These are phyloP conservation scores for Melipona beecheii DNA, from an alignment of 2,888 invertebrate genomes.

Conservation along the genomic window DNA sequence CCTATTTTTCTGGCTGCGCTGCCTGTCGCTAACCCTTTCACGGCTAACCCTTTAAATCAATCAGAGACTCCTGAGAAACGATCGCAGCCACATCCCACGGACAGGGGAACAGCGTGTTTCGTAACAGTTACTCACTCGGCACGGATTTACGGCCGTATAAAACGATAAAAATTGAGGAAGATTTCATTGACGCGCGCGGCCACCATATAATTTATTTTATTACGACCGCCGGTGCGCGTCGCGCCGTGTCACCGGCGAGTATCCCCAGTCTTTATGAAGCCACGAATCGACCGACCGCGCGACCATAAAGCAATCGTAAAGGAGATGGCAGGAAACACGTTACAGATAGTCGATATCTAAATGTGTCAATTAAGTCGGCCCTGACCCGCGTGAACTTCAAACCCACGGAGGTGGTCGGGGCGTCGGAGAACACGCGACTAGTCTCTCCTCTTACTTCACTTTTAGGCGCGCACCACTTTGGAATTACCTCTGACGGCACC, in stretches of 20 bases:
- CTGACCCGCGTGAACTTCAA: slow-evolving; percentile 64
- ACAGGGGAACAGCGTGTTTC: slow-evolving; percentile 43
- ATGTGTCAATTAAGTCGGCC: slow-evolving; percentile 67
- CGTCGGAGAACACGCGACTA: background rate
- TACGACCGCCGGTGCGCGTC: slow-evolving; percentile 30
- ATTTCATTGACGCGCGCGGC: slow-evolving; percentile 60
- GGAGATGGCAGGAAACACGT: slow-evolving; percentile 25
- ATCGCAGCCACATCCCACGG: slow-evolving; percentile 50
- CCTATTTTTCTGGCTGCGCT: slow-evolving; percentile 39
- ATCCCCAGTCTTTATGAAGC: slow-evolving; percentile 14
- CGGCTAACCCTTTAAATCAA: slow-evolving; percentile 70
- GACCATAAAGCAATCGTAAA: background rate
- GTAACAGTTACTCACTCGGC: slow-evolving; percentile 54
- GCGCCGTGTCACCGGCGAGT: background rate
- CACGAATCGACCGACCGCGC: background rate
- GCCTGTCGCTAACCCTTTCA: slow-evolving; percentile 55
- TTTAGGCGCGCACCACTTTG: background rate
- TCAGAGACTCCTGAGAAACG: slow-evolving; percentile 72
- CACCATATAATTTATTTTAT: slow-evolving; percentile 58
- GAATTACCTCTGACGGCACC: background rate
- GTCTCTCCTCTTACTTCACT: slow-evolving; percentile 42
- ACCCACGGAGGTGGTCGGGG: slow-evolving; percentile 21
- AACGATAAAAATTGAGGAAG: slow-evolving; percentile 64
- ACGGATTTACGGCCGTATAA: slow-evolving; percentile 63
- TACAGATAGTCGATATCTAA: slow-evolving; percentile 60